A percentile compares a stretch with the other conserved stretches of the same genome.
These are phyloP conservation scores for Dolichomitus sp. DNA, from an alignment of 2,888 invertebrate species.

Conservation along the genomic window DNA sequence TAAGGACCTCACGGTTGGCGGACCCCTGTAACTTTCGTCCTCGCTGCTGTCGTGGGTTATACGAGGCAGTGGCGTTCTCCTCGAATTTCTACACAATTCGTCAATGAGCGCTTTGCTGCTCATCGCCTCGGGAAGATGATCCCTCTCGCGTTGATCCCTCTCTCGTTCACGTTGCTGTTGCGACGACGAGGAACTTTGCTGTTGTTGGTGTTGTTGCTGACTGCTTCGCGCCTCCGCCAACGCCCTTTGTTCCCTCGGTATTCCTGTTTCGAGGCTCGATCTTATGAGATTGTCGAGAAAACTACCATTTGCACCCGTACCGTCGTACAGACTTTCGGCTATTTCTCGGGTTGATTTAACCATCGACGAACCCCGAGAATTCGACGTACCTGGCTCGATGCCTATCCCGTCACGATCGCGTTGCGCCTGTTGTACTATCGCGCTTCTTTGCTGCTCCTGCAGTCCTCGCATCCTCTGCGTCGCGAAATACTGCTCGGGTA, in stretches of 20 bases:
- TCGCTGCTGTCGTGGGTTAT: constrained; percentile 85
- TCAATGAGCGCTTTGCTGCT: constrained; percentile 90
- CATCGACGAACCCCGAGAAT: constrained; percentile 83
- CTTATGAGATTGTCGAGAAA: constrained; percentile 95
- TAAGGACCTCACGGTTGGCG: constrained; percentile 72
- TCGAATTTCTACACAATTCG: constrained; percentile 89
- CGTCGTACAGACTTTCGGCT: constrained; percentile 90
- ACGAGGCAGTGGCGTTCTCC: constrained; percentile 87
- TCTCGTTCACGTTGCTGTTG: constrained; percentile 85
- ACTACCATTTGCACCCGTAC: constrained; percentile 90
- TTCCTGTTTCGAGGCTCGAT: constrained; percentile 92
- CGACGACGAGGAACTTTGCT: constrained; percentile 72
- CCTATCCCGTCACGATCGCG: constrained; percentile 74
- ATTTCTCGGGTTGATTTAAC: constrained; percentile 88
- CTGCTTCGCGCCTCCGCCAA: constrained; percentile 84
- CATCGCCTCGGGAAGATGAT: constrained; percentile 87
- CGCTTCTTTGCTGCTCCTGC: constrained; percentile 89
- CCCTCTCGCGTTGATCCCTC: constrained; percentile 84
- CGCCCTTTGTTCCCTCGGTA: constrained; percentile 85
- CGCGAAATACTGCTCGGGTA: constrained; percentile 91
- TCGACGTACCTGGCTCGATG: constrained; percentile 81
- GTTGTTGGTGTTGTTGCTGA: constrained; percentile 87
- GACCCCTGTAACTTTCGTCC: constrained; percentile 86
- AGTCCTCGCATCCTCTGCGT: constrained; percentile 94
- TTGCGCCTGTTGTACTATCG: constrained; percentile 79